Evolutionary conservation across 2,797 vertebrate species (phyloP).

Genomic region (Manis javanica): DNA sequence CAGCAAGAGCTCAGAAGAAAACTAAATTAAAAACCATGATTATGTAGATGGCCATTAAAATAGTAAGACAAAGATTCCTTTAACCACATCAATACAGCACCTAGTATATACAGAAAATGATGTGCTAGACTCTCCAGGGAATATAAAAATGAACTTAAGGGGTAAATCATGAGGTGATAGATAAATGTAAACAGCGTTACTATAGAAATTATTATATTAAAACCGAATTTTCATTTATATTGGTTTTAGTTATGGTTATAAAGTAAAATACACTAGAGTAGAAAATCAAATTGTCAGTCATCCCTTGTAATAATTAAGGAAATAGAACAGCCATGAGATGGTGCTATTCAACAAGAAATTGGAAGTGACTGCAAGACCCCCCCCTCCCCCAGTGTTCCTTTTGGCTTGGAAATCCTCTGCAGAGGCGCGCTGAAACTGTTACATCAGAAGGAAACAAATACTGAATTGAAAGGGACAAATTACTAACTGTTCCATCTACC

Average conservation of each 20-base stretch:
- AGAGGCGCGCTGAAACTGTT: slow-evolving; percentile 43
- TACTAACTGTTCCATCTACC: slow-evolving; percentile 34
- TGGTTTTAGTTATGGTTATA: neutral
- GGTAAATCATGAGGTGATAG: neutral
- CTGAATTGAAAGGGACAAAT: slow-evolving; percentile 20
- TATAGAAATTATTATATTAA: neutral
- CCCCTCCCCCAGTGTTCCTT: neutral
- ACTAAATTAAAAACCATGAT: neutral
- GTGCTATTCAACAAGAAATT: slow-evolving; percentile 71
- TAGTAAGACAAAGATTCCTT: neutral
- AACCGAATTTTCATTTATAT: neutral
- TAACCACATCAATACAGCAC: too few relatives aligned
- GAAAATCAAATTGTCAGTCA: neutral
- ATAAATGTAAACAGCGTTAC: neutral
- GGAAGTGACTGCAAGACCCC: neutral
- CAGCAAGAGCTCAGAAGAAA: neutral
- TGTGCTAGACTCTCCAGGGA: neutral
- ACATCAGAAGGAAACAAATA: slow-evolving; percentile 55
- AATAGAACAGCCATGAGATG: slow-evolving; percentile 47
- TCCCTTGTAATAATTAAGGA: neutral
- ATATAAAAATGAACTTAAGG: neutral
- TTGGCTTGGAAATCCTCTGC: neutral
- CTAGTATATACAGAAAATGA: neutral
- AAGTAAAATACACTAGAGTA: neutral
- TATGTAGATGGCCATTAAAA: neutral